These are phyloP conservation scores for Xestoiulus laeticollis DNA, from an alignment of 2,888 invertebrate species.

Conservation along the genomic window DNA sequence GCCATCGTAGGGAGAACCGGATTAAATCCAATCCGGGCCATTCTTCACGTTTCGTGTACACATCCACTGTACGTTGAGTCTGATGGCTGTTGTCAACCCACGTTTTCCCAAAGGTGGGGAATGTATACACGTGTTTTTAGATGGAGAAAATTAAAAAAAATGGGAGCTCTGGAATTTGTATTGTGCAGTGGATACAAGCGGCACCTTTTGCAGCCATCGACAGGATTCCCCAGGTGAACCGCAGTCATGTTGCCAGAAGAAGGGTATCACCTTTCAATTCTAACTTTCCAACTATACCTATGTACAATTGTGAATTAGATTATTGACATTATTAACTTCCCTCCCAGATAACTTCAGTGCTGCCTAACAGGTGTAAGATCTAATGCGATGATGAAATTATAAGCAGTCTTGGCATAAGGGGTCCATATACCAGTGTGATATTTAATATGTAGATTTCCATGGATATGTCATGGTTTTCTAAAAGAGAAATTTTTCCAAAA, in stretches of 20 bases:
- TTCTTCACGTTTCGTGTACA: neutral
- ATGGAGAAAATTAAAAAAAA: slow-evolving; percentile 15
- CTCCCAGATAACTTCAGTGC: no score
- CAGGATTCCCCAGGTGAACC: slow-evolving; percentile 15
- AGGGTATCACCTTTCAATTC: neutral
- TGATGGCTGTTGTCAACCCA: neutral
- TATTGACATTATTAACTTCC: no score
- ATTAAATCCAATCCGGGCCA: slow-evolving; percentile 37
- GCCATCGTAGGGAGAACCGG: neutral
- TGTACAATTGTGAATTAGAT: no score
- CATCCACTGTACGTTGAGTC: no score
- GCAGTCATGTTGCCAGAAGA: neutral
- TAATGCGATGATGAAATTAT: no score
- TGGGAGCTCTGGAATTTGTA: neutral
- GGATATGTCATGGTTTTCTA: no score
- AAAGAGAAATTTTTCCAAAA: no score
- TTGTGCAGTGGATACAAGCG: neutral
- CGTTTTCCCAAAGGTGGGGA: slow-evolving; percentile 22
- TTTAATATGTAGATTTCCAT: no score
- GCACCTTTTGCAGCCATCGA: neutral
- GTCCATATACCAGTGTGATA: no score
- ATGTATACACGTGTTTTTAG: slow-evolving; percentile 27
- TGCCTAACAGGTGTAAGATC: no score
- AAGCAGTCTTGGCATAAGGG: no score
- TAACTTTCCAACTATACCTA: neutral